Conservation (phyloP, 2,888 invertebrate species). For the Tridacna crocea region DNA sequence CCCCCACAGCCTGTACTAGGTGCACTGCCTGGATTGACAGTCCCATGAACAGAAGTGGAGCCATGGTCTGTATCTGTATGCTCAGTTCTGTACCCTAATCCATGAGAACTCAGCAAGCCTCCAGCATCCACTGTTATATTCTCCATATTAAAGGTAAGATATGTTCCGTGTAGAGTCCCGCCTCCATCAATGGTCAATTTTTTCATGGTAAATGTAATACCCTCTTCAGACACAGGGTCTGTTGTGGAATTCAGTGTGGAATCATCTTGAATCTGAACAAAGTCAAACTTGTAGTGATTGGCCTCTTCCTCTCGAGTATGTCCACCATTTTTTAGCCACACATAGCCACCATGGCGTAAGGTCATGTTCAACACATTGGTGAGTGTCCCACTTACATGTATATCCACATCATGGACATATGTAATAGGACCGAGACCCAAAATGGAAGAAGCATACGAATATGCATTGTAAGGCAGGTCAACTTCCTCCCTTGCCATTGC, state of each 20-base stretch:
- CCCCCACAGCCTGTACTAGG: slow-evolving; percentile 59
- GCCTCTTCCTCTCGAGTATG: slow-evolving; percentile 59
- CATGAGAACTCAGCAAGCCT: slow-evolving; percentile 70
- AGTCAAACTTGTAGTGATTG: slow-evolving; percentile 68
- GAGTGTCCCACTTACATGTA: slow-evolving; percentile 72
- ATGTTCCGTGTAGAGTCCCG: slow-evolving; percentile 71
- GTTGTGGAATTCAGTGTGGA: slow-evolving; percentile 70
- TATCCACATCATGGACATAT: slow-evolving; percentile 74
- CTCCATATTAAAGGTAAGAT: slow-evolving; percentile 65
- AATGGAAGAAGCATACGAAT: slow-evolving; percentile 69
- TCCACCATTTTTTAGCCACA: slow-evolving; percentile 77
- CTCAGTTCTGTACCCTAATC: slow-evolving; percentile 68
- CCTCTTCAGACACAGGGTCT: slow-evolving; percentile 69
- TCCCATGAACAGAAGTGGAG: slow-evolving; percentile 65
- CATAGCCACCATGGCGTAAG: slow-evolving; percentile 72
- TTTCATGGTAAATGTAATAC: slow-evolving; percentile 67
- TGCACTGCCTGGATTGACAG: slow-evolving; percentile 70
- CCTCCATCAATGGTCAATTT: slow-evolving; percentile 74
- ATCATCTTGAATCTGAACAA: slow-evolving; percentile 71
- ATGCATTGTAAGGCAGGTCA: slow-evolving; percentile 75
- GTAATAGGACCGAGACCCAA: slow-evolving; percentile 75
- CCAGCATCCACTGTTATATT: slow-evolving; percentile 77
- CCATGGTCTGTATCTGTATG: slow-evolving; percentile 68
- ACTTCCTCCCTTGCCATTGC: slow-evolving; percentile 69
- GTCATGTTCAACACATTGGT: slow-evolving; percentile 73